Conservation (phyloP, 2,797 vertebrate species). For the Acanthurus leucopareius region DNA sequence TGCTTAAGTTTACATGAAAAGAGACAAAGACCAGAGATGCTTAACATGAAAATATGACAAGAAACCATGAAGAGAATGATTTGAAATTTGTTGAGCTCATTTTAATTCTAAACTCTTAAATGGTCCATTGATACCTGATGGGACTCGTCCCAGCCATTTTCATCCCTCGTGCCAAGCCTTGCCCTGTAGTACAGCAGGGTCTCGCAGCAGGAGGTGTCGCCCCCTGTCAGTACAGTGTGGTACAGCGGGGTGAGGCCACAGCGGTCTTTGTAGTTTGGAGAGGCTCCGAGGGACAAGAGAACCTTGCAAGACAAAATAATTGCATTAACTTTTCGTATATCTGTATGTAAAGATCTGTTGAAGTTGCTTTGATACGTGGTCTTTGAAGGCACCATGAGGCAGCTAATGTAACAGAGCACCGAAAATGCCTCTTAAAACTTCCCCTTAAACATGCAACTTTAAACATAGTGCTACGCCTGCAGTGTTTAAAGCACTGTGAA, state of each 20-base stretch:
- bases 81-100: slow-evolving; percentile 2
- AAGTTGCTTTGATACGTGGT: not conserved
- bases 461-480: too few relatives aligned
- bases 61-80: slow-evolving; percentile 45
- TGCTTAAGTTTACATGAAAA: slow-evolving; percentile 37
- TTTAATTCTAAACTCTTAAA: not conserved
- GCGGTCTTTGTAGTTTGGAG: slow-evolving; percentile 93
- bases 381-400: slow-evolving; percentile 3
- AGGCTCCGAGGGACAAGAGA: slow-evolving; percentile 89
- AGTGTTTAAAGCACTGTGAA: slow-evolving; percentile 1
- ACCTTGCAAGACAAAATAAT: slow-evolving; percentile 60
- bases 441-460: not conserved
- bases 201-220: slow-evolving; percentile 93
- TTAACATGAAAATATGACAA: slow-evolving; percentile 48
- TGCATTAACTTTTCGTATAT: not conserved
- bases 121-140: slow-evolving; percentile 87
- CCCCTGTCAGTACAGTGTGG: slow-evolving; percentile 93
- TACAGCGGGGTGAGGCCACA: slow-evolving; percentile 93
- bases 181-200: slow-evolving; percentile 91
- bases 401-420: not conserved
- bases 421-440: not conserved
- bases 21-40: slow-evolving; percentile 21
- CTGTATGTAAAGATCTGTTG: not conserved
- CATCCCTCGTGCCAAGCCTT: slow-evolving; percentile 88
- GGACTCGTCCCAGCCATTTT: slow-evolving; percentile 94